These are phyloP conservation scores for Riparia riparia DNA, from an alignment of 2,113 vertebrate genomes.

Conservation along the genomic window DNA sequence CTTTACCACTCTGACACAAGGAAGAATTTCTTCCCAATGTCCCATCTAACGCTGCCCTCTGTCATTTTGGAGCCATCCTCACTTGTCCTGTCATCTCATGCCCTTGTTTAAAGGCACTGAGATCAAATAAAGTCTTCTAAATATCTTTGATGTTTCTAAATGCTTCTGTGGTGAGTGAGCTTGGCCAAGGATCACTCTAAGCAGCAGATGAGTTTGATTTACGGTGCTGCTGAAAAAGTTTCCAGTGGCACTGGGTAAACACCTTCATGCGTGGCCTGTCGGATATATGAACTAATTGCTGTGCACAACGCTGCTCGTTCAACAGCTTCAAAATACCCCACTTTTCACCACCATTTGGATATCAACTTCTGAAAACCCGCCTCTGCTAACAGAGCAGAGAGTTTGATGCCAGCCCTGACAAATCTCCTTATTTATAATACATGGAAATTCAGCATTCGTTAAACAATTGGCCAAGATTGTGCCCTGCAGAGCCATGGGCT, in stretches of 20 bases:
- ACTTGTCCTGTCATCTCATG: not conserved
- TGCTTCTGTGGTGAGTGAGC: not conserved
- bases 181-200: not conserved
- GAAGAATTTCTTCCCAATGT: not conserved
- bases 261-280: fast-evolving
- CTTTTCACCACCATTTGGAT: not conserved
- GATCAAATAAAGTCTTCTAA: not conserved
- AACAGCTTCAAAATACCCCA: not conserved
- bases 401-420: not conserved
- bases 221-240: not conserved
- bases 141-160: not conserved
- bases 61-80: not conserved
- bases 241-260: not conserved
- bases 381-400: not conserved
- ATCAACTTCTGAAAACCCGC: not conserved
- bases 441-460: not conserved
- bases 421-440: not conserved
- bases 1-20: not conserved
- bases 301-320: not conserved
- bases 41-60: not conserved
- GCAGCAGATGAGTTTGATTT: not conserved
- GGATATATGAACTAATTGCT: fast-evolving
- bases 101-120: not conserved
- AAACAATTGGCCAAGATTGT: fast-evolving
- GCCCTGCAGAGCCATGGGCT: not conserved